Evolutionary conservation across 2,113 vertebrate genomes (phyloP), one percentile per base, ranked within the genome.

Genomic region (Calidris pygmaea): DNA sequence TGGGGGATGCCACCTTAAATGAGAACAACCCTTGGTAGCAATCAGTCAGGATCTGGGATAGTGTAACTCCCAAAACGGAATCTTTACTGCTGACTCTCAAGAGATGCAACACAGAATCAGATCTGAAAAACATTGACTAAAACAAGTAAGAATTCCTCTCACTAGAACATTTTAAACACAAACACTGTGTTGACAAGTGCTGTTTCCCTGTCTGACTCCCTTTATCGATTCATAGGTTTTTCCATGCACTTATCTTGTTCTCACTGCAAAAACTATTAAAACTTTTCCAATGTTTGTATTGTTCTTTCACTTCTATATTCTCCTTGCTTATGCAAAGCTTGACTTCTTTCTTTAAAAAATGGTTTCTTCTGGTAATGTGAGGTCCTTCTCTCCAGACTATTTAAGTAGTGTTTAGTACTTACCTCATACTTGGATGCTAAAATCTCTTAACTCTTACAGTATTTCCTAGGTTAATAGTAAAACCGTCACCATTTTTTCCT

Each of bases 61-160:
- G 37, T 37, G 2, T 47, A 74, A 37, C 34, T 53, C 37, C 34
- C 73, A 50, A 24, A 67, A 48, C 1, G 0, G 22, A 52, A 74
- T 47, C 56, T 52, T 67, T 32, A 55, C n/a, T 89, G 73, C 43
- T 81, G 60, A 47, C 32, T 75, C 55, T 83, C 53, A 82, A 60
- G 74, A 82, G 74, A 50, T 4, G 11, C 71, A 93, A 87, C 73
- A 62, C 34, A 55, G 50, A 80, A 74, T 59, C 34, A 15, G n/a
- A 81, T 37, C 14, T 0, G 0, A 53, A 72, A 62, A 72, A 8
- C 32, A 14, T 0, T 12, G 19, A 48, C 21, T 76, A 18, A 62
- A 75, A 30, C 8, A 32, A 11, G 65, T 59, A 66, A n/a, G 1
- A 85, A 72, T 89, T 84, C 55, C 20, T 76, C 43, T 63, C 53